A percentile compares a stretch with the other conserved stretches of the same genome.
These are phyloP conservation scores for Graptemys geographica DNA, from an alignment of 2,797 vertebrate species.

Conservation along the genomic window DNA sequence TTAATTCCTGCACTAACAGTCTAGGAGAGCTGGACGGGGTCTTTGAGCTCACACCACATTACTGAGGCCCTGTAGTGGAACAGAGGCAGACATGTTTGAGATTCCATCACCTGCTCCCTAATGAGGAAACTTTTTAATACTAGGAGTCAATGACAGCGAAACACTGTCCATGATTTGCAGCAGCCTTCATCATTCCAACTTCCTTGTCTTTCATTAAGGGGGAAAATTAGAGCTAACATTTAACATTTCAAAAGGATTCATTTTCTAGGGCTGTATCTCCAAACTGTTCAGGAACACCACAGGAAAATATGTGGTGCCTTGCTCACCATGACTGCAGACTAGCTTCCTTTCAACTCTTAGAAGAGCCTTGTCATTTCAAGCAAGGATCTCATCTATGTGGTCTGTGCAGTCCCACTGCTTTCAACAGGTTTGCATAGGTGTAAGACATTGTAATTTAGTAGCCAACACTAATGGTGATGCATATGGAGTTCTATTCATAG, in stretches of 20 bases:
- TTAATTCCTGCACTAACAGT: background rate
- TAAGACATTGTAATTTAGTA: background rate
- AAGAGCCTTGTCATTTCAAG: background rate
- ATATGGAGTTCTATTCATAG: background rate
- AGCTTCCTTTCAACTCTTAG: background rate
- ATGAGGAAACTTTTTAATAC: background rate
- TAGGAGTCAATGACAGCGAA: background rate
- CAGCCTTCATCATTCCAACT: background rate
- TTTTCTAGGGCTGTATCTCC: background rate
- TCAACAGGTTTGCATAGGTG: background rate
- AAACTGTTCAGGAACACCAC: background rate
- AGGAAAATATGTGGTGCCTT: background rate
- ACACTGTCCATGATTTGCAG: background rate
- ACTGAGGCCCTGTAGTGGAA: background rate
- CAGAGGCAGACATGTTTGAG: background rate
- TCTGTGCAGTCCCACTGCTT: background rate
- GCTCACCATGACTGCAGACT: background rate
- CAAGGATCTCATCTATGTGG: background rate
- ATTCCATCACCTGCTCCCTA: background rate
- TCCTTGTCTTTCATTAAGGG: background rate
- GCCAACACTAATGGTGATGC: background rate
- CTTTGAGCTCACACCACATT: background rate
- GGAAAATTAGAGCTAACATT: conserved; percentile 12
- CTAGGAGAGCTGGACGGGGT: background rate
- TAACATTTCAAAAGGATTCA: background rate